Evolutionary conservation across 2,113 vertebrate species (phyloP).

Genomic region (Mustela nigripes): DNA sequence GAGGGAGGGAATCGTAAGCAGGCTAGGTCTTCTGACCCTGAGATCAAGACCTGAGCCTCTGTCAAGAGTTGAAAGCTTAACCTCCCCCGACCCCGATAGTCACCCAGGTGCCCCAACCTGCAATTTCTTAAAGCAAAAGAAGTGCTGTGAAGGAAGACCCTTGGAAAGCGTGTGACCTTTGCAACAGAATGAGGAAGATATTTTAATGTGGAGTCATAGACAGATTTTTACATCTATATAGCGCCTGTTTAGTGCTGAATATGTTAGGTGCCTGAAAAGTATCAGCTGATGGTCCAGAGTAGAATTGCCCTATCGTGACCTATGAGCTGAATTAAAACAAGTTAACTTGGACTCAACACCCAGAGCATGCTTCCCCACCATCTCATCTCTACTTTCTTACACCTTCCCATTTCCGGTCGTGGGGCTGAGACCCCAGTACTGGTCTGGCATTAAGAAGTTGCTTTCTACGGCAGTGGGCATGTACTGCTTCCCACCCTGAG

Average conservation of each 20-base stretch:
- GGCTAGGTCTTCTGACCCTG: neutral
- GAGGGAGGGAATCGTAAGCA: neutral
- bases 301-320: neutral
- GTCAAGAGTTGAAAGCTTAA: neutral
- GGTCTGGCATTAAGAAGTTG: neutral
- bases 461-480: neutral
- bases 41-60: neutral
- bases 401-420: neutral
- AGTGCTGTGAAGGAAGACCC: neutral
- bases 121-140: neutral
- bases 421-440: neutral
- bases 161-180: neutral
- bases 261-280: too few relatives aligned
- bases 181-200: neutral
- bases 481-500: neutral
- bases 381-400: neutral
- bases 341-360: neutral
- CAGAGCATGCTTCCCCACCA: accelerated
- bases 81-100: too few relatives aligned
- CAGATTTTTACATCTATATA: neutral
- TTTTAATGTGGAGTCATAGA: neutral
- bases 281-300: too few relatives aligned
- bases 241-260: neutral
- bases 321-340: neutral
- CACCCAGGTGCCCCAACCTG: neutral